Percentiles rank a stretch among this genome's conserved stretches.
These are phyloP conservation scores for Agrypnus murinus DNA, from an alignment of 2,888 invertebrate genomes.

Conservation along the genomic window DNA sequence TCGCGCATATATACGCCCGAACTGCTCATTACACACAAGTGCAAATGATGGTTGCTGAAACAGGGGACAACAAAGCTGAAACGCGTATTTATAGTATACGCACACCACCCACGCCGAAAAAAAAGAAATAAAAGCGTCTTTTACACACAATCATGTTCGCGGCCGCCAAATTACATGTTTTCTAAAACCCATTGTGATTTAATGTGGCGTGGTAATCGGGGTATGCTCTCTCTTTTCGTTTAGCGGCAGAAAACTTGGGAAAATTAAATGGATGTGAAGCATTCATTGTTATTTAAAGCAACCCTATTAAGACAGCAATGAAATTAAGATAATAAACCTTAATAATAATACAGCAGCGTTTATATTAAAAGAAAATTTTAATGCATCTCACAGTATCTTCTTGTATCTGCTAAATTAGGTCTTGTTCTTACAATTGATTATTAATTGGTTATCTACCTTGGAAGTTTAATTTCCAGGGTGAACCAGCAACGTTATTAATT, in stretches of 20 bases:
- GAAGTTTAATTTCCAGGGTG: too few relatives aligned
- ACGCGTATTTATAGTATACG: neutral
- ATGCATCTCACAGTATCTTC: neutral
- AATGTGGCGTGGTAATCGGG: constrained; percentile 36
- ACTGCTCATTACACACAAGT: neutral
- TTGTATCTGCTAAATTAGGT: neutral
- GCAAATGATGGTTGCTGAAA: neutral
- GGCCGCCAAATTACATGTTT: constrained; percentile 33
- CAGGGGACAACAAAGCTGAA: too few relatives aligned
- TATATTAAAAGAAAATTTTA: neutral
- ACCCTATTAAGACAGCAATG: constrained; percentile 13
- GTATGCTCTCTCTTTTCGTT: constrained; percentile 19
- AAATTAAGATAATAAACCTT: constrained; percentile 22
- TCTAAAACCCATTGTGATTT: constrained; percentile 32
- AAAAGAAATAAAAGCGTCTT: neutral
- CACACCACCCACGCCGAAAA: neutral
- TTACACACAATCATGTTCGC: constrained; percentile 11
- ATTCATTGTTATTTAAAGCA: constrained; percentile 41
- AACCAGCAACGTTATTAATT: too few relatives aligned
- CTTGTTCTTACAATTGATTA: too few relatives aligned
- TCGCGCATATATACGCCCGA: constrained; percentile 8
- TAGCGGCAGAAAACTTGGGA: neutral
- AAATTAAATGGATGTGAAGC: constrained; percentile 27
- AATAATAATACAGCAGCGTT: constrained; percentile 6
- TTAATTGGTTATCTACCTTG: too few relatives aligned